Percentiles rank a stretch among this genome's conserved stretches.
phyloP scores from a whole-genome alignment of 2,113 vertebrate genomes.

The Hydropotes inermis region DNA sequence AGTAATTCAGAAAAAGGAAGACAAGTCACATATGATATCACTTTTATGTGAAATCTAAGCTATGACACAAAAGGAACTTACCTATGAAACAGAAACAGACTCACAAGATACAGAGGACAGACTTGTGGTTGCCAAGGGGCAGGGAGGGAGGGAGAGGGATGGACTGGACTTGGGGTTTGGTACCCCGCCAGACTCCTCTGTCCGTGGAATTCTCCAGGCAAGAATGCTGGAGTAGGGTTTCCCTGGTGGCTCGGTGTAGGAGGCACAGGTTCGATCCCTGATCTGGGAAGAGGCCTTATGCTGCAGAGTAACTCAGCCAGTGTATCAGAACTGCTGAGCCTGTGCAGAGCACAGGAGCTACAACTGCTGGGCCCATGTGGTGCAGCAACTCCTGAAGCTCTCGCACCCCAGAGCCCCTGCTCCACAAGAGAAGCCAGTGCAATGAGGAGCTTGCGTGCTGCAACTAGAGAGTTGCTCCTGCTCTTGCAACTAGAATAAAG shows the following conservation, averaged over 20 bases:
- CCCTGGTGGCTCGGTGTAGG: background rate
- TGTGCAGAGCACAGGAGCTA: background rate
- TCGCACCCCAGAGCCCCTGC: background rate
- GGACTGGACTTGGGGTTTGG: background rate
- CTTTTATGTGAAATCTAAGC: background rate
- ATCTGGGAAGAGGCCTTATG: background rate
- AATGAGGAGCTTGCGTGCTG: background rate
- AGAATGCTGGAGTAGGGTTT: background rate
- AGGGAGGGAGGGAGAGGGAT: background rate
- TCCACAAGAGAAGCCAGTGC: background rate
- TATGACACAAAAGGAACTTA: background rate
- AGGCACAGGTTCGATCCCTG: background rate
- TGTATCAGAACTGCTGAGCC: background rate
- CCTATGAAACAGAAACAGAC: background rate
- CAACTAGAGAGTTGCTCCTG: background rate
- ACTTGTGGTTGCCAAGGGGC: background rate
- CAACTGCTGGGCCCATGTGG: fast-evolving
- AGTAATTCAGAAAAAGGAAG: background rate
- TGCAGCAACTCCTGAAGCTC: background rate
- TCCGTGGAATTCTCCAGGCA: background rate
- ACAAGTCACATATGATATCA: background rate
- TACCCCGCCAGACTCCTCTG: background rate
- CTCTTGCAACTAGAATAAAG: background rate
- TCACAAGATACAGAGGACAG: background rate
- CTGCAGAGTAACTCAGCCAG: background rate